Base-by-base conservation (phyloP, 2,888 invertebrate species). In the Eumacrocentrus americanus region DNA sequence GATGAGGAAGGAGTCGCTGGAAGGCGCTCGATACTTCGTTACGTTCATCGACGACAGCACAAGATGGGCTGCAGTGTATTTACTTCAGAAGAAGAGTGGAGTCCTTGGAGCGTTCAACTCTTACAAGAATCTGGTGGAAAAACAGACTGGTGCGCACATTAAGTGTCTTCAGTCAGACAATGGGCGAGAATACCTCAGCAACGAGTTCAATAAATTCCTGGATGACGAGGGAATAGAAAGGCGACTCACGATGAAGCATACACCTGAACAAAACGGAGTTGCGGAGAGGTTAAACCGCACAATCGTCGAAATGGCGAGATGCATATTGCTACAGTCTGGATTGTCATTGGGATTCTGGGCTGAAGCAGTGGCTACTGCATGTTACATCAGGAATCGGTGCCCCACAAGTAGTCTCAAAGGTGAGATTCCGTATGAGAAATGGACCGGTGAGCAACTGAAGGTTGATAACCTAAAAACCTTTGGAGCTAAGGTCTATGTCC, bases 341-440 rank as follows among this genome's bases (percentile, higher is more conserved):
- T 54, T 73, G 12, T 59, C 67, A 11, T 37, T 44, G 44, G n/a
- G 37, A 11, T 70, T 72, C 53, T 72, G 73, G 71, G 69, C 70
- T 14, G 69, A 72, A 62, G 5, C 34, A 0, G 34, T 48, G 1
- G 58, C 56, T 3, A 66, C 68, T 11, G 66, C 70, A 3, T 59
- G 48, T 2, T 66, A 67, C 25, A 20, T 67, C 1, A 16, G 48
- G 6, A 48, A 48, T 22, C 50, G 57, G 18, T 59, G 68, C 67
- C 53, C 56, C 9, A 44, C 50, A 1, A 59, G 42, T 14, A 60
- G 35, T 35, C 55, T 70, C 6, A 46, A 55, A 0, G 57, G 60
- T 11, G 12, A 38, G 38, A 64, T 58, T 1, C 66, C 67, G 22
- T 65, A 53, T 22, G 55, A 55, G 1, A 4, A 25, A 18, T 60